These are phyloP conservation scores for Caenorhabditis tropicalis DNA, from an alignment of 1,140 invertebrate species.

Conservation along the genomic window DNA sequence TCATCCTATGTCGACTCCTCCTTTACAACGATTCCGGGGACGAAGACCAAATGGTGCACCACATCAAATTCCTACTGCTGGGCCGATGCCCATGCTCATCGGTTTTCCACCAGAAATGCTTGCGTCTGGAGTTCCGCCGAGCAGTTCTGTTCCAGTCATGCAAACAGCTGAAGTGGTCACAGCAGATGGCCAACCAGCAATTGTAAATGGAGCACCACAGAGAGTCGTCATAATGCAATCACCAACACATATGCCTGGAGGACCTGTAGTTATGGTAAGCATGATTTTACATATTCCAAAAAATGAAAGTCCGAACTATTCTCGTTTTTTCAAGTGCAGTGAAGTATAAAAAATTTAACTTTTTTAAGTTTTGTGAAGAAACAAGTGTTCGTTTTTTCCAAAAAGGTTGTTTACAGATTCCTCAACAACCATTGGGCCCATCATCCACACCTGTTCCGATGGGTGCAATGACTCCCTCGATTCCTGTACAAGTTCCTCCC, in stretches of 20 bases:
- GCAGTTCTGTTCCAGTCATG: slow-evolving; percentile 22
- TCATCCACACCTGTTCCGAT: not conserved
- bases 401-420: not conserved
- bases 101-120: slow-evolving; percentile 33
- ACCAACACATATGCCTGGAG: not conserved
- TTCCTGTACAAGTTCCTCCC: slow-evolving; percentile 26
- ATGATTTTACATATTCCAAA: not conserved
- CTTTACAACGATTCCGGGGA: not conserved
- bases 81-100: not conserved
- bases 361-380: no score
- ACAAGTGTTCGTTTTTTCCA: not conserved
- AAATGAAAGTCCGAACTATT: no score
- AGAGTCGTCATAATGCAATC: slow-evolving; percentile 13
- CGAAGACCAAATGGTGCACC: not conserved
- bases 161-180: not conserved
- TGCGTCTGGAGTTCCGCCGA: not conserved
- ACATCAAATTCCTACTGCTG: not conserved
- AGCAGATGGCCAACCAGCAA: not conserved
- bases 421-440: not conserved
- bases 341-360: no score
- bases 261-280: slow-evolving; percentile 16
- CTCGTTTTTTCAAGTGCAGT: no score
- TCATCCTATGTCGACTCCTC: not conserved
- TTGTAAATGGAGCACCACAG: slow-evolving; percentile 3
- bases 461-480: slow-evolving; percentile 4